Base-by-base conservation (phyloP, 1,140 invertebrate genomes). In the Diachasmimorpha longicaudata region DNA sequence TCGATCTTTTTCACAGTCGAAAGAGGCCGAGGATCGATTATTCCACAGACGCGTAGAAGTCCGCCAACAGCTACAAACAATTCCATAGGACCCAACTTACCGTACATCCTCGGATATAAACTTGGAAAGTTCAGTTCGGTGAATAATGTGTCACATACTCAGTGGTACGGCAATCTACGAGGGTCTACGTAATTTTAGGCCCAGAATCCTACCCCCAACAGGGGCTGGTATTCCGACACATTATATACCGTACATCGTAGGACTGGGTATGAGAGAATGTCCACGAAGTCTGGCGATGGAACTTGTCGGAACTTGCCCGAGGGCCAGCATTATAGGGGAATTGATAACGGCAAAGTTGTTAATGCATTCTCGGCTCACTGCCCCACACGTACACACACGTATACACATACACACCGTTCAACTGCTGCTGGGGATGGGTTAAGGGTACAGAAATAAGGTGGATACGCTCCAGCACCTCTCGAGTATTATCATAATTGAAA, bases 291-390 rank as follows among this genome's bases (percentile, higher is more conserved):
- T 71, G 25, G 77, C 67, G 68, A 71, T 77, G 21, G 21, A 73
- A 77, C 66, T 72, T 73, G 71, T 39, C 71, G 73, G 37, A 69
- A 69, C 11, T 46, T 66, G 55, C 25, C 25, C 52, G 21, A 72
- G 14, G 69, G 71, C 37, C 55, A 74, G 79, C 78, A 82, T 81
- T 82, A 81, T 83, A 80, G 70, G 75, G 78, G 77, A 84, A 84
- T 84, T 84, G 83, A 84, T 84, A 84, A 84, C 78, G 79, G 81
- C 79, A 68, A 82, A 84, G 81, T 84, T 84, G 82, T 84, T 84
- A 84, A 84, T 84, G 82, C 77, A 83, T 83, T 83, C 81, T 79
- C 81, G 81, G 83, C 83, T 83, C 82, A 80, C 77, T 83, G 83
- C 74, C 70, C 77, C 76, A 63, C 58, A 63, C n/a, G n/a, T n/a